Conservation (phyloP, 2,113 vertebrate species). For the Propithecus coquereli region DNA sequence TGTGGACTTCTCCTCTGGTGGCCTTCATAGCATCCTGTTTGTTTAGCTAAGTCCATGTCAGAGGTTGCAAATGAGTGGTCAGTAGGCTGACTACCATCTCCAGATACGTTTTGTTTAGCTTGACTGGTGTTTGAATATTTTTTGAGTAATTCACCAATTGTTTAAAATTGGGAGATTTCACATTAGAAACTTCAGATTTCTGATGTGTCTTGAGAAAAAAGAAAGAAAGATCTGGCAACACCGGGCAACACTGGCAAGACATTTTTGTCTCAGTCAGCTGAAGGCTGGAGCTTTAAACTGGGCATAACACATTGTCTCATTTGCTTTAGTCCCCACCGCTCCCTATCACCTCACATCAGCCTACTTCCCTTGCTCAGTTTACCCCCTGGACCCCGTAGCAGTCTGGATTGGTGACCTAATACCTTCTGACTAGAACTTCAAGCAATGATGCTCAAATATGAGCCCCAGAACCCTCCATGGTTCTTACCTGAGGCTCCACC, state of each 20-base stretch:
- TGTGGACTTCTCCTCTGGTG: neutral
- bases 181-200: conserved; percentile 12
- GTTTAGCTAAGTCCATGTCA: neutral
- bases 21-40: too few species aligned
- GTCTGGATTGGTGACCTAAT: neutral
- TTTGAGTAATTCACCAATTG: neutral
- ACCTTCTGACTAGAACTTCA: neutral
- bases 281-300: neutral
- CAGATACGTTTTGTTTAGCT: neutral
- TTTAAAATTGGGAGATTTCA: neutral
- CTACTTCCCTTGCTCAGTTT: neutral
- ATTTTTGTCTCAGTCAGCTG: neutral
- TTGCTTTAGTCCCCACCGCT: neutral
- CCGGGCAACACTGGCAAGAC: neutral
- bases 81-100: neutral
- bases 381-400: neutral
- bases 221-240: neutral
- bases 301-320: rapidly evolving
- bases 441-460: neutral
- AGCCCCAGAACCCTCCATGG: neutral
- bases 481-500: neutral
- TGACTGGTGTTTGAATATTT: neutral
- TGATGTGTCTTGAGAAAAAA: neutral
- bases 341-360: neutral
- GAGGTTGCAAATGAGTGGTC: neutral